phyloP scores from a whole-genome alignment of 2,113 vertebrate species.

The Melierax canorus region DNA sequence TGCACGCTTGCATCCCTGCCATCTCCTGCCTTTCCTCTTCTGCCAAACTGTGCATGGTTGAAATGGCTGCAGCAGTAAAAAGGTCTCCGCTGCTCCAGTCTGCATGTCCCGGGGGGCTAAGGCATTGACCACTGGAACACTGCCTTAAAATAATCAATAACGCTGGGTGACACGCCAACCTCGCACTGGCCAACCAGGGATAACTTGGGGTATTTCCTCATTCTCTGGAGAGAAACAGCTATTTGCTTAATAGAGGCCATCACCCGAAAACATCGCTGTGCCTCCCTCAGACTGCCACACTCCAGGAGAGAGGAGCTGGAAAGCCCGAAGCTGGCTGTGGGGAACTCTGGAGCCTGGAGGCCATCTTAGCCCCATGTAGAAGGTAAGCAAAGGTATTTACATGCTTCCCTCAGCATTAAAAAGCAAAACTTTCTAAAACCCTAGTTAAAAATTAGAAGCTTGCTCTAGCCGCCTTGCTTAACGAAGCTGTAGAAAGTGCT shows the following conservation, averaged over 20 bases:
- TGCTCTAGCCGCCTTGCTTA: not conserved
- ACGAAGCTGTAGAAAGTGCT: not conserved
- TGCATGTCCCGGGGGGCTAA: not conserved
- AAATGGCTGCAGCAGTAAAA: not conserved
- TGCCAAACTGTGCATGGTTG: not conserved
- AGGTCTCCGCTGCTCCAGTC: fast-evolving
- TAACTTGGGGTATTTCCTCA: conserved; percentile 53
- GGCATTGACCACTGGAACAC: conserved; percentile 64
- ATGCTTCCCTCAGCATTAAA: not conserved
- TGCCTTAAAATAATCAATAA: conserved; percentile 47
- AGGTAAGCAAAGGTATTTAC: conserved; percentile 8
- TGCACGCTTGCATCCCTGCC: not conserved
- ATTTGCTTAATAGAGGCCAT: not conserved
- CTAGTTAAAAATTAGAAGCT: not conserved
- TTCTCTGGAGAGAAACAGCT: not conserved
- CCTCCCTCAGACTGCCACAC: not conserved
- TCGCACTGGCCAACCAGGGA: not conserved
- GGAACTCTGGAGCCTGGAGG: not conserved
- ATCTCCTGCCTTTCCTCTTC: not conserved
- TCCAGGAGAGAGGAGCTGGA: not conserved
- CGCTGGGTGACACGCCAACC: not conserved
- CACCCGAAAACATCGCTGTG: not conserved
- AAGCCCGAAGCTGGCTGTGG: not conserved
- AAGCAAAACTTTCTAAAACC: not conserved
- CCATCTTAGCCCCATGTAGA: not conserved